Evolutionary conservation across 1,140 invertebrate genomes (phyloP).

Genomic region (Hirudo medicinalis): DNA sequence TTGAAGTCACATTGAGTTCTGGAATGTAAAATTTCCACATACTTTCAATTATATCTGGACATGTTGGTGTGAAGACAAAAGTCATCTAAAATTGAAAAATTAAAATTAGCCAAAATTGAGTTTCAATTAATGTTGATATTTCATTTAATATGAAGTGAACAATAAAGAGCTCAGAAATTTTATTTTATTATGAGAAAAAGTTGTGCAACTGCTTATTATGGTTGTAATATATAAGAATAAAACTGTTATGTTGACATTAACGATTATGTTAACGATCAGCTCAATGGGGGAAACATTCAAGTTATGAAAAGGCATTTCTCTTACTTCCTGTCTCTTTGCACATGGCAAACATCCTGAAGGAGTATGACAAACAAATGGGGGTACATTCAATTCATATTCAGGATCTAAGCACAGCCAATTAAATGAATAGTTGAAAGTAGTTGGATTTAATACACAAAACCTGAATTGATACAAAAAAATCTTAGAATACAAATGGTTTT

Average conservation of each 20-base stretch:
- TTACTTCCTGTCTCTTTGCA: neutral
- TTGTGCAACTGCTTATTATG: too few species aligned
- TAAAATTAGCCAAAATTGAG: too few species aligned
- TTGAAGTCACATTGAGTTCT: slow-evolving; percentile 36
- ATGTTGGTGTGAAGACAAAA: slow-evolving; percentile 37
- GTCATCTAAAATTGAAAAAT: slow-evolving; percentile 30
- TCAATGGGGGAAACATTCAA: neutral
- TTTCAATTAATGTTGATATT: too few species aligned
- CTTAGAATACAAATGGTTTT: neutral
- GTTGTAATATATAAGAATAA: too few species aligned
- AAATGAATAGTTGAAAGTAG: slow-evolving; percentile 35
- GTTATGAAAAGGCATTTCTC: neutral
- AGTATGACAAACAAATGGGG: neutral
- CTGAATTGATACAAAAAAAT: slow-evolving; percentile 12
- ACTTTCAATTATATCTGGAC: slow-evolving; percentile 35
- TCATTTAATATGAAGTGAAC: too few species aligned
- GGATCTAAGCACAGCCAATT: slow-evolving; percentile 30
- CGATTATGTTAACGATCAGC: too few species aligned
- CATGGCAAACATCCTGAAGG: neutral
- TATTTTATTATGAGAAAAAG: too few species aligned
- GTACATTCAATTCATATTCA: neutral
- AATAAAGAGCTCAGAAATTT: too few species aligned
- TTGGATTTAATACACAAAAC: slow-evolving; percentile 40
- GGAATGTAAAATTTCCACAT: slow-evolving; percentile 41
- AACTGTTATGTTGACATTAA: neutral